Conservation (phyloP, 2,888 invertebrate genomes). For the Nebria salina region DNA sequence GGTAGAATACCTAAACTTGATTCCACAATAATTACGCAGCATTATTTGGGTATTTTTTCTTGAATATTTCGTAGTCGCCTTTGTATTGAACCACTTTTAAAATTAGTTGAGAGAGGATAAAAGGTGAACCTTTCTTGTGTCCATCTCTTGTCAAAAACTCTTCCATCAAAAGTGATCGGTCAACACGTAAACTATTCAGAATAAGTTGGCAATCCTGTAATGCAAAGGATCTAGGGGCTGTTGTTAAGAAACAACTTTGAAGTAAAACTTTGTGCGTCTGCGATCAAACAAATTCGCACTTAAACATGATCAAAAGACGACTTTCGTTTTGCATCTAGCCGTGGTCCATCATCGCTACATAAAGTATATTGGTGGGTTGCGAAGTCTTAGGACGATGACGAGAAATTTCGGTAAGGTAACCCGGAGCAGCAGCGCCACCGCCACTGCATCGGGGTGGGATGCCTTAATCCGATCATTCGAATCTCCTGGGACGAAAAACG, state of each 20-base stretch:
- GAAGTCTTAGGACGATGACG: conserved; percentile 1
- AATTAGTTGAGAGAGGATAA: background rate
- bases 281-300: conserved; percentile 47
- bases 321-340: background rate
- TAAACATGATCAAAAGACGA: conserved; percentile 42
- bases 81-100: background rate
- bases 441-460: conserved; percentile 8
- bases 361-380: conserved; percentile 36
- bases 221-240: conserved; percentile 33
- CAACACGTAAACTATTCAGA: conserved; percentile 38
- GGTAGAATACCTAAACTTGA: background rate
- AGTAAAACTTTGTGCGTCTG: conserved; percentile 37
- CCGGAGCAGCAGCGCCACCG: background rate
- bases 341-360: background rate
- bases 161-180: background rate
- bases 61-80: background rate
- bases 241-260: conserved; percentile 43
- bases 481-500: conserved; percentile 32
- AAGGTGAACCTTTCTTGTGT: background rate
- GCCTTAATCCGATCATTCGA: conserved; percentile 44
- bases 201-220: conserved; percentile 29
- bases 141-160: background rate
- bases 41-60: background rate
- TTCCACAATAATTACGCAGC: background rate
- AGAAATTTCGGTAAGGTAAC: background rate